Evolutionary conservation across 2,888 invertebrate species (phyloP).

Genomic region (Callyntrura guangdongensis): DNA sequence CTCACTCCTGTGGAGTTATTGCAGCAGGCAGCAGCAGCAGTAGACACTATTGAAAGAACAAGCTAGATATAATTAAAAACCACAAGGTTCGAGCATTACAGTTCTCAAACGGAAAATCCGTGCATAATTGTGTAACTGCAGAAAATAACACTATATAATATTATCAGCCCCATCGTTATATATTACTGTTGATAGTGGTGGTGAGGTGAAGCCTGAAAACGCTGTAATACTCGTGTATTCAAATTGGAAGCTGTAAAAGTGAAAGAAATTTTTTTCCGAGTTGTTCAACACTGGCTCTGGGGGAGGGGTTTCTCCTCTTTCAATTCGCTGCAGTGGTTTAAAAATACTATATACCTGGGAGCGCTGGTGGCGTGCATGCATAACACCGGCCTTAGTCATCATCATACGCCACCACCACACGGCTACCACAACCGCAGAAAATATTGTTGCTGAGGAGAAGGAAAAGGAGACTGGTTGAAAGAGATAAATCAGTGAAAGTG

Average conservation of each 20-base stretch:
- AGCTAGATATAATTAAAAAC: slow-evolving; percentile 60
- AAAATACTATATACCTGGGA: slow-evolving; percentile 65
- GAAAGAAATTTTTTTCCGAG: slow-evolving; percentile 54
- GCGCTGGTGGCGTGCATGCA: slow-evolving; percentile 60
- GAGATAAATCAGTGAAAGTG: slow-evolving; percentile 78
- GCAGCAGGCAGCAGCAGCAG: slow-evolving; percentile 2
- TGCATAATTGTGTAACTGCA: slow-evolving; percentile 60
- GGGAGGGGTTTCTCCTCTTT: slow-evolving; percentile 31
- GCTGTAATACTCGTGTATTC: slow-evolving; percentile 6
- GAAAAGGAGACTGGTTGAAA: slow-evolving; percentile 29
- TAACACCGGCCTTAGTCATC: slow-evolving; percentile 46
- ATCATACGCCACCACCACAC: background rate
- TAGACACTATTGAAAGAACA: background rate
- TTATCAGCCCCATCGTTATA: background rate
- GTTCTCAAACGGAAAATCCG: slow-evolving; percentile 40
- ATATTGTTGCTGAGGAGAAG: background rate
- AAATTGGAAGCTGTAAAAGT: slow-evolving; percentile 65
- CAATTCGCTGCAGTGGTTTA: slow-evolving; percentile 72
- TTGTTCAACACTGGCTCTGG: background rate
- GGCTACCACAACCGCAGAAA: slow-evolving; percentile 62
- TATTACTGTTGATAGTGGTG: background rate
- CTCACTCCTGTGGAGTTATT: slow-evolving; percentile 1
- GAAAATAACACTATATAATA: background rate
- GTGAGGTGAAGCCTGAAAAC: slow-evolving; percentile 37
- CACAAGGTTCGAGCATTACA: slow-evolving; percentile 53